Base-by-base conservation (phyloP, 2,797 vertebrate genomes). In the Neomorphus geoffroyi region DNA sequence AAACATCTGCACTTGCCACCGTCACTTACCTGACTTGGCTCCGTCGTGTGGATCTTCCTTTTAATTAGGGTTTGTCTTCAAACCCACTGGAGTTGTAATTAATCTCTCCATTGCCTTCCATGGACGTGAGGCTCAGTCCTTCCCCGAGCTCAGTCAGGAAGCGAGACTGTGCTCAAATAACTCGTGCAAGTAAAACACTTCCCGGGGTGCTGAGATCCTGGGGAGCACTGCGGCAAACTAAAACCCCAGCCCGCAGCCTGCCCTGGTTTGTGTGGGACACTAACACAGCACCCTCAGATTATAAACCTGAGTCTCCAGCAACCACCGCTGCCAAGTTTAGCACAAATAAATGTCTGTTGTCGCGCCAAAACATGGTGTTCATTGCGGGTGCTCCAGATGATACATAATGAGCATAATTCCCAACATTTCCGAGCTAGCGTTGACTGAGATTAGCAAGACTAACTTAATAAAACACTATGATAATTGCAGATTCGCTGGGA, bases 231-330 rank as follows among this genome's bases (percentile, higher is more conserved):
- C 0, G 1, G 12, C 56, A 27, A 30, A 41, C n/a, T 10, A 13
- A 45, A 54, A 4, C 23, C 23, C 13, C 2, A 21, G 86, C 35
- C 58, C 43, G 17, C 27, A 4, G 58, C 8, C 43, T 35, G 13
- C 83, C n/a, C 5, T 0, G 24, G 2, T 35, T n/a, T 56, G 21
- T 61, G 46, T 28, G 0, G 1, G 1, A 53, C 56, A 35, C 39
- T 19, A 16, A 33, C 18, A 35, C 3, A 2, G 39, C 5, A 22
- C 62, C 14, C 39, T 72, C 45, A 3, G 22, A 15, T 50, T 32
- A 39, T 26, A 54, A 72, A 12, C 24, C 50, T 1, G 22, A 53
- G 53, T 33, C 37, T 89, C 65, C 60, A 4, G 15, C 0, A 2
- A 21, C 28, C 3, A 3, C 75, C 3, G 6, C 2, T 6, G 35